A percentile compares a stretch with the other conserved stretches of the same genome.
Evolutionary conservation across 1,140 invertebrate genomes (phyloP).

Genomic region (Drosophila pseudoobscura): DNA sequence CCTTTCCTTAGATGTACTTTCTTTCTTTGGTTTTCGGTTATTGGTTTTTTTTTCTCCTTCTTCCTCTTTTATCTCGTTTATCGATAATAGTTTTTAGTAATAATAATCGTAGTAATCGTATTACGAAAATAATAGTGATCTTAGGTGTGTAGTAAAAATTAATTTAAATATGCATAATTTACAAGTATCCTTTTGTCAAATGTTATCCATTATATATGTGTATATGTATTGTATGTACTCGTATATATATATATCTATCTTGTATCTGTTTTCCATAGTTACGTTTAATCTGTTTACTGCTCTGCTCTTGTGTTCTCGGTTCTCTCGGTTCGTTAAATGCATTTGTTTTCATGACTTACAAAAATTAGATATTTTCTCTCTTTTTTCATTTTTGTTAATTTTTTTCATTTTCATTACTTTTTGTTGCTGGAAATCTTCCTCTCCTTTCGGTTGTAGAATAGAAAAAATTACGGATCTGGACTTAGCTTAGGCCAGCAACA

Average conservation of each 20-base stretch:
- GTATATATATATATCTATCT: slow-evolving; percentile 33
- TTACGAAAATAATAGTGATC: slow-evolving; percentile 76
- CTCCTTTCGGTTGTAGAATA: slow-evolving; percentile 21
- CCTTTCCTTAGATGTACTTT: slow-evolving; percentile 16
- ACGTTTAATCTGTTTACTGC: slow-evolving; percentile 42
- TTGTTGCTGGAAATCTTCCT: slow-evolving; percentile 6
- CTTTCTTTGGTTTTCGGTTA: slow-evolving; percentile 8
- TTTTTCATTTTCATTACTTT: background rate
- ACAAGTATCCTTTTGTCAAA: slow-evolving; percentile 61
- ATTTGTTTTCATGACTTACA: slow-evolving; percentile 79
- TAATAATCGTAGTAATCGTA: slow-evolving; percentile 71
- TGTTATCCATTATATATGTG: slow-evolving; percentile 46
- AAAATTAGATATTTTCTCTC: slow-evolving; percentile 61
- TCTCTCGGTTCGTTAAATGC: slow-evolving; percentile 75
- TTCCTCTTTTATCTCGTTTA: slow-evolving; percentile 14
- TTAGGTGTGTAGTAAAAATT: slow-evolving; percentile 68
- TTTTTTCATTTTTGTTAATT: slow-evolving; percentile 4
- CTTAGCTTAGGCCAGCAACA: slow-evolving; percentile 68
- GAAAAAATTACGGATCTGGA: slow-evolving; percentile 54
- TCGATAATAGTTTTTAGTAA: slow-evolving; percentile 56
- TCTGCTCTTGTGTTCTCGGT: slow-evolving; percentile 54
- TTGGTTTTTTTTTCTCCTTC: slow-evolving; percentile 12
- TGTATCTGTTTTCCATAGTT: slow-evolving; percentile 53
- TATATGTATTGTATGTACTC: slow-evolving; percentile 18
- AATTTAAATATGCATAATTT: slow-evolving; percentile 71